Base-by-base conservation (phyloP, 2,113 vertebrate genomes). In the Varanus salvator region DNA sequence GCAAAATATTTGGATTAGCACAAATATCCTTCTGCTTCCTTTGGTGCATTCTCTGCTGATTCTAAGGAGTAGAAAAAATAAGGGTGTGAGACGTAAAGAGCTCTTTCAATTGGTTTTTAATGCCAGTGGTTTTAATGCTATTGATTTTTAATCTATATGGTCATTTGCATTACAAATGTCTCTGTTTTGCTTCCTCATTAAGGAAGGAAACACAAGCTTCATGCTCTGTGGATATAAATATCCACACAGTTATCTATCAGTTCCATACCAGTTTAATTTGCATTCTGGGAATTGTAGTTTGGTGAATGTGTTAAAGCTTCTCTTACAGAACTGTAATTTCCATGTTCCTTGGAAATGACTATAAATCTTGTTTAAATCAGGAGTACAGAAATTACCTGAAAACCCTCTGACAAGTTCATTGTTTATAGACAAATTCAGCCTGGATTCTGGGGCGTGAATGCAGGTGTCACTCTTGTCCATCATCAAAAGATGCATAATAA, bases 401-500 rank as follows among this genome's bases (percentile, higher is more conserved):
- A 75, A 60, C 21, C 2, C 44, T 66, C 76, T 87, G 57, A 76
- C 15, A 86, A 76, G 76, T 69, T 8, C 19, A 83, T 88, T 82
- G 68, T 27, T 71, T 85, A 11, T 31, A 71, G 66, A 3, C 23
- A 23, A 82, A 44, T 25, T 29, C n/a, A 74, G 78, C 27, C 52
- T 44, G 27, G 4, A 72, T 78, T 80, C 19, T 6, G 60, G 1
- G 71, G 44, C 77, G 12, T 48, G 85, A 91, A 89, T 69, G 29
- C 60, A 87, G 50, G n/a, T 92, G 77, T 25, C 14, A 34, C 21
- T 89, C 60, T 0, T 0, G 8, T 48, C 90, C 80, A 38, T 60
- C 38, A 3, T 90, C 85, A 92, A 52, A 60, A 85, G 88, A 31
- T 80, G 87, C 87, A 89, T 38, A 92, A 87, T 8, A 86, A 66